These are phyloP conservation scores for Leptopilina boulardi DNA, from an alignment of 1,140 invertebrate species.

Conservation along the genomic window DNA sequence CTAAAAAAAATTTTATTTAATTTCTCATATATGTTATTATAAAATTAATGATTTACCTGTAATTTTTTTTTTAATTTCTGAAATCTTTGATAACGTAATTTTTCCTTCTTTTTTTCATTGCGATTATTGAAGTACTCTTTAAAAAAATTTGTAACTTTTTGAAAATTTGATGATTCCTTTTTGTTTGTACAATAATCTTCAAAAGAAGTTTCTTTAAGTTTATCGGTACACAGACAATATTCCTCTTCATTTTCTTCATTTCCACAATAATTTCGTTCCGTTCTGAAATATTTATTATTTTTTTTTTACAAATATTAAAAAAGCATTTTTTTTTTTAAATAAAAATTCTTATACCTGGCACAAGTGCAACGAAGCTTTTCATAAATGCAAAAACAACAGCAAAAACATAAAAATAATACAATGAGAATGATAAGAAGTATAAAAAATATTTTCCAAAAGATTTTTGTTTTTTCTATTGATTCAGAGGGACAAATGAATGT, in stretches of 20 bases:
- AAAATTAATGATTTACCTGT: not conserved
- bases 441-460: constrained; percentile 1
- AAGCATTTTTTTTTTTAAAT: not conserved
- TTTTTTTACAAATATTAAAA: not conserved
- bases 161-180: constrained; percentile 3
- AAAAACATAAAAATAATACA: constrained; percentile 30
- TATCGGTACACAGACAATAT: constrained; percentile 22
- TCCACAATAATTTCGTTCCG: not conserved
- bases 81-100: not conserved
- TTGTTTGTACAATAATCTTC: not conserved
- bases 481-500: not conserved
- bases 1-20: not conserved
- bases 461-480: not conserved
- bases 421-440: not conserved
- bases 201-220: not conserved
- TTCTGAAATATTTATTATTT: not conserved
- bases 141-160: too few relatives aligned
- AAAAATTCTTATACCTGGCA: constrained; percentile 19
- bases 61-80: not conserved
- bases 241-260: constrained; percentile 25
- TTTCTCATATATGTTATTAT: not conserved
- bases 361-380: constrained; percentile 37
- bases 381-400: constrained; percentile 36
- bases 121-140: not conserved
- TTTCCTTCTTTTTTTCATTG: constrained; percentile 5